Percentiles rank a stretch among this genome's conserved stretches.
These are phyloP conservation scores for Epirrita christyi DNA, from an alignment of 2,888 invertebrate species.

Conservation along the genomic window DNA sequence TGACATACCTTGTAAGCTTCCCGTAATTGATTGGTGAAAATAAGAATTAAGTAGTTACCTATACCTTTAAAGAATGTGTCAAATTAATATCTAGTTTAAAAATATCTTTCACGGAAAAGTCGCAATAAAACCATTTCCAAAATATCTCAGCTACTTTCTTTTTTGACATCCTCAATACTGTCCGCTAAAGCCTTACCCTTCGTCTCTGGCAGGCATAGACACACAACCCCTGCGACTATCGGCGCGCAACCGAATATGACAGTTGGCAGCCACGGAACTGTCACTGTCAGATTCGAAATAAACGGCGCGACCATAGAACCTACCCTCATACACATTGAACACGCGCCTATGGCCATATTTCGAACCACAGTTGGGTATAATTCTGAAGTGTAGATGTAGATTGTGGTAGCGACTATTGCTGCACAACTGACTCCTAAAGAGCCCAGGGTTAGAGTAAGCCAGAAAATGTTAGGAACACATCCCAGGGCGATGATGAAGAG, in stretches of 20 bases:
- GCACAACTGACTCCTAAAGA: constrained; percentile 91
- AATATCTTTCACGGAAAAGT: neutral
- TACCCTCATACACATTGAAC: constrained; percentile 92
- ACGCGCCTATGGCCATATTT: constrained; percentile 93
- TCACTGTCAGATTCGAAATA: constrained; percentile 85
- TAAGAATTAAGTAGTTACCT: no score
- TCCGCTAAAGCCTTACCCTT: constrained; percentile 89
- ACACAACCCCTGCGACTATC: constrained; percentile 86
- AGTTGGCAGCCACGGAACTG: constrained; percentile 87
- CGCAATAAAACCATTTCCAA: neutral
- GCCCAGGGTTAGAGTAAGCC: constrained; percentile 86
- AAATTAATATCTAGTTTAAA: neutral
- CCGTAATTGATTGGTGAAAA: no score
- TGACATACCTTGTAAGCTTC: no score
- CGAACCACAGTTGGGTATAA: constrained; percentile 94
- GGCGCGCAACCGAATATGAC: constrained; percentile 89
- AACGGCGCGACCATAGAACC: constrained; percentile 95
- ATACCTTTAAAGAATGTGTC: no score
- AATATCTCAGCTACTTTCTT: constrained; percentile 3
- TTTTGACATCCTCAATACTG: constrained; percentile 86
- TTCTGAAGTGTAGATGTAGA: constrained; percentile 94
- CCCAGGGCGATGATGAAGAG: constrained; percentile 86
- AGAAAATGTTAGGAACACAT: constrained; percentile 76
- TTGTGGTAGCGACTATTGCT: constrained; percentile 91
- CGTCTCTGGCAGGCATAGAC: constrained; percentile 91